A percentile compares a stretch with the other conserved stretches of the same genome.
phyloP scores from a whole-genome alignment of 1,140 invertebrate genomes.

The Eueides isabella region DNA sequence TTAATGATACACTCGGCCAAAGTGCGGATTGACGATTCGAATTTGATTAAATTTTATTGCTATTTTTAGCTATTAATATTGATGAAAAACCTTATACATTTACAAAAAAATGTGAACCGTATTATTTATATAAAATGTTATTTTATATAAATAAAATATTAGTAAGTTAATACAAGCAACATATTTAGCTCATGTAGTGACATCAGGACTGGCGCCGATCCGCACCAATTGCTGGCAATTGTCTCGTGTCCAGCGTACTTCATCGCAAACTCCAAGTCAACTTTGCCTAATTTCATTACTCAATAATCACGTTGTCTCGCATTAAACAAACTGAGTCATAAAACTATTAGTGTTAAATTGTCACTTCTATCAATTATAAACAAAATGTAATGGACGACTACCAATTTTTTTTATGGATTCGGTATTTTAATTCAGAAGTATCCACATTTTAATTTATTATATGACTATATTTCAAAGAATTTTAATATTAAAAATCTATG shows the following conservation, averaged over 20 bases:
- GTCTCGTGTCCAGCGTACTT: constrained; percentile 53
- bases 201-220: constrained; percentile 68
- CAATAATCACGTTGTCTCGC: constrained; percentile 38
- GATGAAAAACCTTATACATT: not conserved
- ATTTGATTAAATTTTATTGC: too few relatives aligned
- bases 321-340: constrained; percentile 36
- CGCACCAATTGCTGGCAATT: constrained; percentile 72
- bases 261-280: constrained; percentile 18
- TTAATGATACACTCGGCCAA: not conserved
- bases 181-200: constrained; percentile 47
- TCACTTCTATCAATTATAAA: not conserved
- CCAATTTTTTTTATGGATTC: not conserved
- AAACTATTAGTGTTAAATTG: constrained; percentile 26
- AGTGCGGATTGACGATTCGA: too few relatives aligned
- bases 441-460: not conserved
- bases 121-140: not conserved
- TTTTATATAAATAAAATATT: not conserved
- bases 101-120: not conserved
- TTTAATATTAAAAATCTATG: not conserved
- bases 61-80: not conserved
- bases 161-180: constrained; percentile 6
- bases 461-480: not conserved
- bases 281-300: constrained; percentile 44
- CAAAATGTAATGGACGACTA: too few relatives aligned
- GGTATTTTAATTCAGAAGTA: constrained; percentile 3